These are phyloP conservation scores for Tinea pellionella DNA, from an alignment of 2,888 invertebrate species.

Conservation along the genomic window DNA sequence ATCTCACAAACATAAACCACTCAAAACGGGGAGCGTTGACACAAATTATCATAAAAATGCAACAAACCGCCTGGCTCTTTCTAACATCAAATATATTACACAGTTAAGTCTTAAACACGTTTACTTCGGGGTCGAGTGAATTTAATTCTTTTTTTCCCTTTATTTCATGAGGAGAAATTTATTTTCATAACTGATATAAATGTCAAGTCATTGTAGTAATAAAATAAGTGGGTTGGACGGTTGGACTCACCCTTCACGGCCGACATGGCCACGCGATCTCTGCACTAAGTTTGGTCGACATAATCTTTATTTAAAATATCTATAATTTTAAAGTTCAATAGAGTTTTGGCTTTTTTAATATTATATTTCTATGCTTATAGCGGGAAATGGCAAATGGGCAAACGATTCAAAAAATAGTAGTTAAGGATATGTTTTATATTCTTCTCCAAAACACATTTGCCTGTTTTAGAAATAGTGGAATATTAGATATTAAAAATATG, in stretches of 20 bases:
- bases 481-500: no score
- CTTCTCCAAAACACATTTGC: no score
- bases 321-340: background rate
- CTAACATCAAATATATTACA: constrained; percentile 40
- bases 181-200: constrained; percentile 63
- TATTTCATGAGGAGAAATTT: constrained; percentile 45
- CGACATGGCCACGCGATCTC: constrained; percentile 21
- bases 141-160: constrained; percentile 47
- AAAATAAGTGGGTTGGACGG: constrained; percentile 39
- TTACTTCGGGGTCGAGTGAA: constrained; percentile 33
- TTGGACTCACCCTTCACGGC: constrained; percentile 31
- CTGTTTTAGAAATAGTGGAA: no score
- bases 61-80: constrained; percentile 31
- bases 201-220: constrained; percentile 57
- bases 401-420: no score
- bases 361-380: background rate
- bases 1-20: constrained; percentile 13
- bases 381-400: no score
- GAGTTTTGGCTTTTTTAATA: background rate
- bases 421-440: no score
- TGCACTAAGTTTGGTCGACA: background rate
- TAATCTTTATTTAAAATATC: no score
- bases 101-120: constrained; percentile 43
- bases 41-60: constrained; percentile 36
- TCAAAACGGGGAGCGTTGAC: constrained; percentile 26